Evolutionary conservation across 2,113 vertebrate species (phyloP).

Genomic region (Chaetodon trifascialis): DNA sequence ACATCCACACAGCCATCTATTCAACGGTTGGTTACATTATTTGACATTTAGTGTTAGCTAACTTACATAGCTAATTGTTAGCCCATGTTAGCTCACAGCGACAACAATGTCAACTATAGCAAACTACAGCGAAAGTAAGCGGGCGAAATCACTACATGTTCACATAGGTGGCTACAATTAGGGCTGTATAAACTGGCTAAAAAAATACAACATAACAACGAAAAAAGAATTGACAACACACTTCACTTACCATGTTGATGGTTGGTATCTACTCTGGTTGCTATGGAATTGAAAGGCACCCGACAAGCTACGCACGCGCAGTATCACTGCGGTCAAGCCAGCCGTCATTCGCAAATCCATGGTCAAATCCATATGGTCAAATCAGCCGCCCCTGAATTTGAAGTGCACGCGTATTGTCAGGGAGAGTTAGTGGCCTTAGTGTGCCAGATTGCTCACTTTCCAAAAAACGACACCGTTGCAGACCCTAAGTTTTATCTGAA

Average conservation of each 20-base stretch:
- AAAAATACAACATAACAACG: background rate
- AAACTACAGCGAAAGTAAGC: too few species aligned
- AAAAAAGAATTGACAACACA: background rate
- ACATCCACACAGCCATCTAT: background rate
- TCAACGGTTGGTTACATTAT: background rate
- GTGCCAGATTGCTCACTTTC: too few species aligned
- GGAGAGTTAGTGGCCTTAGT: too few species aligned
- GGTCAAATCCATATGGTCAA: too few species aligned
- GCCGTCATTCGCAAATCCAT: too few species aligned
- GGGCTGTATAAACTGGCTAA: fast-evolving
- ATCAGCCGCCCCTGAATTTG: too few species aligned
- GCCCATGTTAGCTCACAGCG: slow-evolving; percentile 8
- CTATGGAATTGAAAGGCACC: slow-evolving; percentile 63
- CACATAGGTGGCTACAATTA: fast-evolving
- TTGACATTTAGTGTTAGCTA: slow-evolving; percentile 8
- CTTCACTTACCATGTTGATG: slow-evolving; percentile 67
- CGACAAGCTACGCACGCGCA: slow-evolving; percentile 57
- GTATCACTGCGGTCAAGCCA: too few species aligned
- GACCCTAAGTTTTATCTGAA: too few species aligned
- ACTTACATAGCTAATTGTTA: slow-evolving; percentile 45
- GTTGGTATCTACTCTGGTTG: slow-evolving; percentile 58
- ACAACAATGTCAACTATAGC: background rate
- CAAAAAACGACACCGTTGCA: too few species aligned
- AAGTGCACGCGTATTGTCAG: too few species aligned
- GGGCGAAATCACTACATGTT: fast-evolving